Evolutionary conservation across 2,113 vertebrate species (phyloP).

Genomic region (Psilopogon haemacephalus): DNA sequence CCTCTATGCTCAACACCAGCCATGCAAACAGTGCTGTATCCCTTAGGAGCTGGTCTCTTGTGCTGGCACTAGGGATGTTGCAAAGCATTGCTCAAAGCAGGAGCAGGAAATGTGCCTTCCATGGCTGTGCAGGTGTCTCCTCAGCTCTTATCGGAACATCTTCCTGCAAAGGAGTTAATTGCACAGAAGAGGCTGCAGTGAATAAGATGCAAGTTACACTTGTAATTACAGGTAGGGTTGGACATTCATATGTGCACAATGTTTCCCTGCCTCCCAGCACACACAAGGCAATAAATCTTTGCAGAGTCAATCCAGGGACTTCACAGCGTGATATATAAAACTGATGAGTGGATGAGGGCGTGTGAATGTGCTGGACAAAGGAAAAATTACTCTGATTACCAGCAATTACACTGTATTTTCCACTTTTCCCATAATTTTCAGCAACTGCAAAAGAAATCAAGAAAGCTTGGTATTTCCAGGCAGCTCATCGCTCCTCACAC

Average conservation of each 20-base stretch:
- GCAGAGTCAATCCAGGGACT: not conserved
- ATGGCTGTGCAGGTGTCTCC: not conserved
- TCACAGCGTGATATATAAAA: not conserved
- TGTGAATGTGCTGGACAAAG: not conserved
- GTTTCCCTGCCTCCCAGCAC: not conserved
- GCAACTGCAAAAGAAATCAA: not conserved
- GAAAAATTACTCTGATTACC: not conserved
- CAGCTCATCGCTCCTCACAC: not conserved
- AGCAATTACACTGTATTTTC: not conserved
- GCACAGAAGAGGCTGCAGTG: not conserved
- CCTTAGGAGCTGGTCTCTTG: not conserved
- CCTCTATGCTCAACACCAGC: not conserved
- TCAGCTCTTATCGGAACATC: not conserved
- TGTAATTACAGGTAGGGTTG: not conserved
- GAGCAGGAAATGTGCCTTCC: not conserved
- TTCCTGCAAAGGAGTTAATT: not conserved
- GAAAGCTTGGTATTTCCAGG: not conserved
- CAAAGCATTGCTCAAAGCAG: not conserved
- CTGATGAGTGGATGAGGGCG: not conserved
- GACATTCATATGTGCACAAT: not conserved
- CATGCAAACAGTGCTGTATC: not conserved
- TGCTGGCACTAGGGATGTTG: accelerated
- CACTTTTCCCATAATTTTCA: not conserved
- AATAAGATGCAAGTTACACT: not conserved
- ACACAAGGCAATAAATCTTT: not conserved